A percentile compares a stretch with the other conserved stretches of the same genome.
phyloP scores from a whole-genome alignment of 2,113 vertebrate species.

The Catharus minimus region DNA sequence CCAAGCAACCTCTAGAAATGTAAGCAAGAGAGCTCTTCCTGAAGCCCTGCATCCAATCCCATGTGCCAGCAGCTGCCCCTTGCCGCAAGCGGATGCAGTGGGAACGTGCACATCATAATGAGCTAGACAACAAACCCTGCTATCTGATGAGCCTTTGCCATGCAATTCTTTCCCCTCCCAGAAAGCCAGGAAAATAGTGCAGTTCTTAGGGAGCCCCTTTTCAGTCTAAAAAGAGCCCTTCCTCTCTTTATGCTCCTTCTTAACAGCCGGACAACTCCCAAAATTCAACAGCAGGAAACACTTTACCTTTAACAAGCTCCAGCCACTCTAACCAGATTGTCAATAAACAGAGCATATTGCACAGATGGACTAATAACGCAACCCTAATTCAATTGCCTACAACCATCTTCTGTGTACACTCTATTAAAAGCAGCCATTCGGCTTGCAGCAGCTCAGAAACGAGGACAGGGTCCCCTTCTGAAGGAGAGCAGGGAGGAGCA shows the following conservation, averaged over 20 bases:
- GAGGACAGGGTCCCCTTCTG: constrained; percentile 50
- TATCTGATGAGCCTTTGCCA: background rate
- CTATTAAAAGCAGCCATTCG: constrained; percentile 69
- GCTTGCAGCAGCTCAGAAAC: constrained; percentile 46
- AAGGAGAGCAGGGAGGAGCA: background rate
- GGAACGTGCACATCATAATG: background rate
- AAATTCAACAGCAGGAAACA: constrained; percentile 35
- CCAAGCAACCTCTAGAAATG: background rate
- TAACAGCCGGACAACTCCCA: constrained; percentile 17
- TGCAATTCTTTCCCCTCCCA: background rate
- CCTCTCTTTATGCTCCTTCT: background rate
- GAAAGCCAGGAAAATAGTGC: background rate
- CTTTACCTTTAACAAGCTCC: constrained; percentile 62
- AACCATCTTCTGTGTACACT: constrained; percentile 62
- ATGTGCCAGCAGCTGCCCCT: background rate
- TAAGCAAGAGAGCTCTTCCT: background rate
- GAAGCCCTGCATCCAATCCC: background rate
- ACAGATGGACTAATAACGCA: constrained; percentile 71
- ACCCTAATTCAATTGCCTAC: constrained; percentile 70
- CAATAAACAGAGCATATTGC: constrained; percentile 70
- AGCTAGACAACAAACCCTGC: background rate
- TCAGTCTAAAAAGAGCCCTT: background rate
- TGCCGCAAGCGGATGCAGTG: accelerated
- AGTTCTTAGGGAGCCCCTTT: background rate
- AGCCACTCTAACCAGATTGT: constrained; percentile 65